A percentile compares a stretch with the other conserved stretches of the same genome.
Conservation (phyloP, 1,140 invertebrate species). For the Neodiprion fabricii region DNA sequence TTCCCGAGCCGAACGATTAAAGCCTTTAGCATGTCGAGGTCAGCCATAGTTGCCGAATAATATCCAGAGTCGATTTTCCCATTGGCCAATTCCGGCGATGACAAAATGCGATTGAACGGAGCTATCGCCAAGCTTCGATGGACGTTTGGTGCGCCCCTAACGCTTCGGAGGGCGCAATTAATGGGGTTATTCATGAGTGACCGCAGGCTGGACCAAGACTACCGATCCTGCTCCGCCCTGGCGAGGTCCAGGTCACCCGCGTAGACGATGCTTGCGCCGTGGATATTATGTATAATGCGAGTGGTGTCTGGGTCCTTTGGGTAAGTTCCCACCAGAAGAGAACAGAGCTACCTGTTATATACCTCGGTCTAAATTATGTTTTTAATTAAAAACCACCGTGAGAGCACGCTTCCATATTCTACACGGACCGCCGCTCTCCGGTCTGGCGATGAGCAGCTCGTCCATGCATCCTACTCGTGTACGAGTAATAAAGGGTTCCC, state of each 20-base stretch:
- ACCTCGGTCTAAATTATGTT: conserved; percentile 62
- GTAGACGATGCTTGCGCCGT: neutral
- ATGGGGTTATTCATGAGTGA: conserved; percentile 64
- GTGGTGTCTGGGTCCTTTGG: conserved; percentile 8
- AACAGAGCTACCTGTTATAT: conserved; percentile 56
- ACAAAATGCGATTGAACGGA: too few relatives aligned
- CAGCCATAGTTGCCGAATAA: too few relatives aligned
- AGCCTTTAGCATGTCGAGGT: too few relatives aligned
- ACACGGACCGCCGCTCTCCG: neutral
- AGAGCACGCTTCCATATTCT: conserved; percentile 34
- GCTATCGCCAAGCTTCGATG: too few relatives aligned
- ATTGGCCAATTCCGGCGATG: too few relatives aligned
- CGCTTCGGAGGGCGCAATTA: conserved; percentile 39
- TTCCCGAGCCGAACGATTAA: too few relatives aligned
- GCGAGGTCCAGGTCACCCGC: neutral
- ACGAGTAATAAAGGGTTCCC: conserved; percentile 12
- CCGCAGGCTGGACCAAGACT: conserved; percentile 39
- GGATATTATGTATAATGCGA: neutral
- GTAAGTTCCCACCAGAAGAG: conserved; percentile 56
- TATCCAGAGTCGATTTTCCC: too few relatives aligned
- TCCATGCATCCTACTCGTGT: neutral
- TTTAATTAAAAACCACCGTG: conserved; percentile 63
- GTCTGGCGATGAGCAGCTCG: neutral
- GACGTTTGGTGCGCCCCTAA: neutral
- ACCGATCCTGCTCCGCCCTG: conserved; percentile 22